These are phyloP conservation scores for Spodoptera littoralis DNA, from an alignment of 2,888 invertebrate genomes.

Conservation along the genomic window DNA sequence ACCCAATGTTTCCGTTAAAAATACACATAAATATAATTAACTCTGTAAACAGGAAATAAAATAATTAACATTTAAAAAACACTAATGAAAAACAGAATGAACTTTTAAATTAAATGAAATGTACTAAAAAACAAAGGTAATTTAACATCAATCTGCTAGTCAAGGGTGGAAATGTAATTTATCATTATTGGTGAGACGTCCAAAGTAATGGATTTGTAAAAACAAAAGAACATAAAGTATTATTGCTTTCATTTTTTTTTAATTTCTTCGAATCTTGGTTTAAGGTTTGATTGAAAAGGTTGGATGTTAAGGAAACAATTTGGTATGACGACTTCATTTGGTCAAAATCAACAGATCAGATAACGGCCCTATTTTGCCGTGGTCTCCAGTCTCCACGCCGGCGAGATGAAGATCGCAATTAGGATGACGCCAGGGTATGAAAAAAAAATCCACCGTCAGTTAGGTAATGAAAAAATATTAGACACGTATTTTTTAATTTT, in stretches of 20 bases:
- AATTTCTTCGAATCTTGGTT: conserved; percentile 28
- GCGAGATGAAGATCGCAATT: no score
- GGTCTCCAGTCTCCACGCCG: no score
- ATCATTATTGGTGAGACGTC: conserved; percentile 36
- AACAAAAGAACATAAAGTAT: conserved; percentile 28
- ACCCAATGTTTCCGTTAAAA: no score
- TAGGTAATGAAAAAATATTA: no score
- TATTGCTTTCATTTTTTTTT: not conserved
- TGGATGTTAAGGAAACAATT: not conserved
- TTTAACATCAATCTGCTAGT: conserved; percentile 30
- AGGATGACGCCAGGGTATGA: no score
- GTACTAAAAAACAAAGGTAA: conserved; percentile 38
- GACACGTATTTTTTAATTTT: no score
- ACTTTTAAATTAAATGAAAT: conserved; percentile 37
- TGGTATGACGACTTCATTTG: no score
- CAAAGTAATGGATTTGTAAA: conserved; percentile 37
- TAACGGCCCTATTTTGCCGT: no score
- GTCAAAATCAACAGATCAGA: no score
- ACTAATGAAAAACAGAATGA: conserved; percentile 29
- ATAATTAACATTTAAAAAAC: conserved; percentile 8
- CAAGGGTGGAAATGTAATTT: conserved; percentile 42
- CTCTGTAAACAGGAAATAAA: conserved; percentile 34
- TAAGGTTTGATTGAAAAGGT: conserved; percentile 5
- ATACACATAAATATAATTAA: conserved; percentile 9
- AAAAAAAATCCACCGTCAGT: no score